These are phyloP conservation scores for Gordius sp. DNA, from an alignment of 2,888 invertebrate genomes.

Conservation along the genomic window DNA sequence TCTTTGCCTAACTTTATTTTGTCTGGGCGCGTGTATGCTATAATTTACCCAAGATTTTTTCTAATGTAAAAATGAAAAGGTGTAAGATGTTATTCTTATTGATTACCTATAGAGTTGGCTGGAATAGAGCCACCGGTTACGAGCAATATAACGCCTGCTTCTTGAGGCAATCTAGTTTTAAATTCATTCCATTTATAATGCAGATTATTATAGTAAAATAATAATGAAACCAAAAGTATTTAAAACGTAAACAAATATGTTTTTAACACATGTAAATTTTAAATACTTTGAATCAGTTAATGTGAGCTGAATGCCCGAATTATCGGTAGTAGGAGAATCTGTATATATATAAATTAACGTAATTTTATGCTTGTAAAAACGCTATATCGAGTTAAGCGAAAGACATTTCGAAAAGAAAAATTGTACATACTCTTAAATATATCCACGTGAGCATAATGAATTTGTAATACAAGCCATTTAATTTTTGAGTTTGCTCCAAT, in stretches of 20 bases:
- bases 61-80: too few species aligned
- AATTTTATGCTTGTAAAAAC: too few species aligned
- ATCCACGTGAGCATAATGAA: background rate
- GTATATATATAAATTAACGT: background rate
- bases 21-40: too few species aligned
- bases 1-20: too few species aligned
- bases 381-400: too few species aligned
- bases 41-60: too few species aligned
- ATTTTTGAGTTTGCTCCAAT: background rate
- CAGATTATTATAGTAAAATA: too few species aligned
- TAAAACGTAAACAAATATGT: background rate
- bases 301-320: constrained; percentile 4
- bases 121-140: background rate
- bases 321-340: background rate
- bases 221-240: too few species aligned
- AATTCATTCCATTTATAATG: too few species aligned
- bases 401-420: too few species aligned
- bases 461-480: background rate
- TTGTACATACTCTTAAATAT: too few species aligned
- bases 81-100: too few species aligned
- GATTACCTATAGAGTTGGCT: background rate
- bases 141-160: background rate
- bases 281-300: constrained; percentile 4
- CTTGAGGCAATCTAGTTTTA: background rate
- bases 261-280: background rate